A percentile compares a stretch with the other conserved stretches of the same genome.
Evolutionary conservation across 2,797 vertebrate genomes (phyloP).

Genomic region (Kryptopterus vitreolus): DNA sequence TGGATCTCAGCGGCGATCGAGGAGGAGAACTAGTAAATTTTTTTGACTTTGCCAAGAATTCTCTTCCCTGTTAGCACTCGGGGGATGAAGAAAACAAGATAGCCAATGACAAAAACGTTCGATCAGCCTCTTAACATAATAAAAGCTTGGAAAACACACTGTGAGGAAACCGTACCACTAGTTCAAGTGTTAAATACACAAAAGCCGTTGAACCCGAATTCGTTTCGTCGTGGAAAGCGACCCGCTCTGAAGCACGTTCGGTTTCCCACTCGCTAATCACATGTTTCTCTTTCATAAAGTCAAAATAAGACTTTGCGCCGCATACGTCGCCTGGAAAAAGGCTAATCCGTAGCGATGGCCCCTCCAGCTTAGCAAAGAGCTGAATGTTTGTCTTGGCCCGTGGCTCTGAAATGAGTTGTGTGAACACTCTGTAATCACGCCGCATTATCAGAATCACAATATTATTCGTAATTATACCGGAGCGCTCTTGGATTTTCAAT

Average conservation of each 20-base stretch:
- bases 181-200: conserved; percentile 55
- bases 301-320: conserved; percentile 37
- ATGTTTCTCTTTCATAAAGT: conserved; percentile 34
- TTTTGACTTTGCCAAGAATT: conserved; percentile 34
- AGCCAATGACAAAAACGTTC: conserved; percentile 48
- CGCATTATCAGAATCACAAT: conserved; percentile 42
- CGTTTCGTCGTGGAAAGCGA: conserved; percentile 34
- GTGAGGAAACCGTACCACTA: conserved; percentile 41
- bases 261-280: conserved; percentile 36
- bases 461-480: conserved; percentile 59
- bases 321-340: conserved; percentile 17
- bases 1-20: conserved; percentile 17
- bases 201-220: conserved; percentile 42
- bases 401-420: conserved; percentile 61
- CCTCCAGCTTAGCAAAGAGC: neutral
- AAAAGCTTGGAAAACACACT: conserved; percentile 27
- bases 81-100: conserved; percentile 55
- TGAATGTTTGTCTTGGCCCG: conserved; percentile 52
- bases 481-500: neutral
- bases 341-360: neutral
- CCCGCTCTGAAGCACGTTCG: conserved; percentile 13
- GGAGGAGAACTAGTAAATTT: conserved; percentile 29
- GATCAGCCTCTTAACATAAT: conserved; percentile 50
- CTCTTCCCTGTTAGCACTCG: conserved; percentile 47
- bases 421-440: conserved; percentile 68